These are phyloP conservation scores for Pterobdella sp. DNA, from an alignment of 2,888 invertebrate species.

Conservation along the genomic window DNA sequence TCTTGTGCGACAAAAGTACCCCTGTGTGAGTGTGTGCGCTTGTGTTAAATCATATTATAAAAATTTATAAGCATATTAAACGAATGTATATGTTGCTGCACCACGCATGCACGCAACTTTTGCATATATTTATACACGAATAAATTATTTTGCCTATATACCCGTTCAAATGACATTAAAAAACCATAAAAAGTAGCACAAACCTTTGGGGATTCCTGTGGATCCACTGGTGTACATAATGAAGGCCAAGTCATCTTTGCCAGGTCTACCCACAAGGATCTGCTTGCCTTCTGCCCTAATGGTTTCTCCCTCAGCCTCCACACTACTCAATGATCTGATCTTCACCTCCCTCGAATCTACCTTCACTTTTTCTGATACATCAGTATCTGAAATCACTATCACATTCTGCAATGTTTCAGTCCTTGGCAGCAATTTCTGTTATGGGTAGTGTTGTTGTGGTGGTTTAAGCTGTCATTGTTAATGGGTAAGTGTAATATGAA, in stretches of 20 bases:
- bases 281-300: neutral
- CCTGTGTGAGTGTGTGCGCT: too few relatives aligned
- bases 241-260: constrained; percentile 74
- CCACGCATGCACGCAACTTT: too few relatives aligned
- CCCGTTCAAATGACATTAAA: too few relatives aligned
- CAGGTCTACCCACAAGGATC: constrained; percentile 44
- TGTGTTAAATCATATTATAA: too few relatives aligned
- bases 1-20: constrained; percentile 52
- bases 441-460: neutral
- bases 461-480: neutral
- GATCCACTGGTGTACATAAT: constrained; percentile 99
- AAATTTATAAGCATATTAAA: too few relatives aligned
- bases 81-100: too few relatives aligned
- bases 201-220: constrained; percentile 88
- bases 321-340: neutral
- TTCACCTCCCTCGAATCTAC: neutral
- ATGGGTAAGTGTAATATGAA: neutral
- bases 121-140: too few relatives aligned
- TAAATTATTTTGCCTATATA: too few relatives aligned
- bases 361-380: neutral
- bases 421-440: neutral
- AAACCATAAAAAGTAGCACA: neutral
- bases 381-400: constrained; percentile 4
- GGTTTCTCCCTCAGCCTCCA: constrained; percentile 1
- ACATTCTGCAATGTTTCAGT: neutral